These are phyloP conservation scores for Drosophila setosimentum DNA, from an alignment of 2,888 invertebrate genomes.

Conservation along the genomic window DNA sequence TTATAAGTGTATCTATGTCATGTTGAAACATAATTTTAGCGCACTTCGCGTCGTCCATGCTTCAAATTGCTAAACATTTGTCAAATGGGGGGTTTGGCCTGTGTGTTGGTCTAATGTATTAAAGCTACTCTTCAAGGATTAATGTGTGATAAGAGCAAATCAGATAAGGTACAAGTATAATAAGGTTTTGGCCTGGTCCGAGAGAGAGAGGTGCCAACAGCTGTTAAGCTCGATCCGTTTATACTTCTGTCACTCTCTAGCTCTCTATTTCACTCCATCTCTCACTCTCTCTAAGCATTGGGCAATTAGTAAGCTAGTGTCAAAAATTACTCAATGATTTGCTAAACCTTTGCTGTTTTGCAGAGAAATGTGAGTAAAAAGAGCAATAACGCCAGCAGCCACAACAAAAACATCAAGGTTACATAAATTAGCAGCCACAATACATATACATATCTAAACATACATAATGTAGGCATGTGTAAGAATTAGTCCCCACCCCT, in stretches of 20 bases:
- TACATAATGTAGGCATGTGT: background rate
- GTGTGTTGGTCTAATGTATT: constrained; percentile 27
- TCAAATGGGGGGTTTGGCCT: constrained; percentile 22
- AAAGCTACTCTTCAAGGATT: constrained; percentile 18
- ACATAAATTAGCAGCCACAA: constrained; percentile 68
- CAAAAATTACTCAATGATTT: constrained; percentile 75
- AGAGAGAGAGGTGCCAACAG: constrained; percentile 27
- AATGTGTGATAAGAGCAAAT: constrained; percentile 15
- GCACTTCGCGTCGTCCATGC: constrained; percentile 7
- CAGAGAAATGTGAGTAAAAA: constrained; percentile 62
- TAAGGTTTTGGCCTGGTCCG: background rate
- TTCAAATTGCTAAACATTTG: constrained; percentile 52
- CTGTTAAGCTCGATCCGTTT: background rate
- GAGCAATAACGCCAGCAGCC: constrained; percentile 27
- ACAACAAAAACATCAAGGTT: constrained; percentile 71
- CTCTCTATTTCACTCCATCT: background rate
- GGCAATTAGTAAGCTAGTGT: constrained; percentile 79
- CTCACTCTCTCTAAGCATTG: background rate
- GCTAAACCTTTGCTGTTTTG: constrained; percentile 57
- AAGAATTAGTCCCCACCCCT: background rate
- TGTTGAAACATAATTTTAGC: constrained; percentile 61
- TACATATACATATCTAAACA: background rate
- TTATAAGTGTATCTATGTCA: constrained; percentile 17
- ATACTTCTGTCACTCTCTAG: background rate
- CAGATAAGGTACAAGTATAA: constrained; percentile 6